These are phyloP conservation scores for Pseudoatta argentina DNA, from an alignment of 1,140 invertebrate genomes.

Conservation along the genomic window DNA sequence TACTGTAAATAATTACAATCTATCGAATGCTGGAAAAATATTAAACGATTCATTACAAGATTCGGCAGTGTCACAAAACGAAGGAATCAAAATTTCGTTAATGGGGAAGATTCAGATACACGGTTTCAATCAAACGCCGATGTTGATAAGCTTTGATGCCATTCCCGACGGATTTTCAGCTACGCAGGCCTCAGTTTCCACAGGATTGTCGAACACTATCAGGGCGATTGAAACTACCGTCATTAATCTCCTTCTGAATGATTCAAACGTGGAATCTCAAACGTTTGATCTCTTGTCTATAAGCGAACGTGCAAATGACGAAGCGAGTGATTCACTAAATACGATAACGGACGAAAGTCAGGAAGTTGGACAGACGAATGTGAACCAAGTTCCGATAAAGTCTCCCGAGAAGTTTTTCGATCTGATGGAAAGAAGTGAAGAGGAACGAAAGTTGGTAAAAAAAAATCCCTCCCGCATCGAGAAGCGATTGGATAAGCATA, in stretches of 20 bases:
- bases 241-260: constrained; percentile 42
- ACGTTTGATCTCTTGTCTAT: constrained; percentile 12
- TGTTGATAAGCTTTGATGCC: constrained; percentile 73
- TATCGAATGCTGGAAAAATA: background rate
- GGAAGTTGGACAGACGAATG: constrained; percentile 7
- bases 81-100: constrained; percentile 73
- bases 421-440: background rate
- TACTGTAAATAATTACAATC: background rate
- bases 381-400: background rate
- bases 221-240: background rate
- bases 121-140: constrained; percentile 61
- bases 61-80: background rate
- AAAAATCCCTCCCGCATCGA: background rate
- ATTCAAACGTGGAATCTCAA: background rate
- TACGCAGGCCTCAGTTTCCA: constrained; percentile 13
- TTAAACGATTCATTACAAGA: background rate
- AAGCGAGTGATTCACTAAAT: constrained; percentile 5
- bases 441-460: background rate
- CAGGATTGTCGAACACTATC: constrained; percentile 1
- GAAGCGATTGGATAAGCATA: constrained; percentile 36
- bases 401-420: constrained; percentile 30
- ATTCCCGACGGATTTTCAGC: constrained; percentile 44
- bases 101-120: constrained; percentile 74
- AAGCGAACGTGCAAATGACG: constrained; percentile 11
- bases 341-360: background rate